Evolutionary conservation across 2,888 invertebrate genomes (phyloP).

Genomic region (Tricholauxania praeusta): DNA sequence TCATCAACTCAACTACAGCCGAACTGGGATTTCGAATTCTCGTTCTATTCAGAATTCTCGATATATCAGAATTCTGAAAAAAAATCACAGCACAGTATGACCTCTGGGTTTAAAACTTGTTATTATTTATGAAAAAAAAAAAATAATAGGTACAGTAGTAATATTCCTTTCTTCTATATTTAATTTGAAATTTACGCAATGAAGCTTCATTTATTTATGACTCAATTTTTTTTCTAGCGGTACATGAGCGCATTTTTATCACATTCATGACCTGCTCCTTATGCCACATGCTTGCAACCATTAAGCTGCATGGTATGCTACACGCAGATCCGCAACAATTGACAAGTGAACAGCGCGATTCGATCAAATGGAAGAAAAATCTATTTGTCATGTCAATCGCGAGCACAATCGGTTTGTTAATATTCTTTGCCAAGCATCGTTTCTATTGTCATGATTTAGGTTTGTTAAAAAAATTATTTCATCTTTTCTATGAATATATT

Average conservation of each 20-base stretch:
- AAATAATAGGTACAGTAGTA: too few relatives aligned
- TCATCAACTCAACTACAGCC: too few relatives aligned
- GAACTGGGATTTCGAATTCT: too few relatives aligned
- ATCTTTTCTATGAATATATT: background rate
- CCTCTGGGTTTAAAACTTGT: too few relatives aligned
- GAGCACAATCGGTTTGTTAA: conserved; percentile 84
- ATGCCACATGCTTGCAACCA: conserved; percentile 83
- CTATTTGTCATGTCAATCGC: conserved; percentile 82
- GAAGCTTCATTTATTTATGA: background rate
- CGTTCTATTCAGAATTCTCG: too few relatives aligned
- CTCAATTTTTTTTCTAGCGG: conserved; percentile 71
- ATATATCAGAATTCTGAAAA: too few relatives aligned
- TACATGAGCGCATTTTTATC: conserved; percentile 92
- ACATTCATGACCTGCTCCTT: conserved; percentile 88
- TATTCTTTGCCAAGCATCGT: conserved; percentile 91
- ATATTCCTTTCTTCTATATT: too few relatives aligned
- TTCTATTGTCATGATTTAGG: conserved; percentile 90
- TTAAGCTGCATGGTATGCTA: conserved; percentile 70
- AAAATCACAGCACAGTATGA: too few relatives aligned
- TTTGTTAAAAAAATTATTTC: conserved; percentile 65
- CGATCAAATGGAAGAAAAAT: conserved; percentile 77
- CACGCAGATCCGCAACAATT: conserved; percentile 56
- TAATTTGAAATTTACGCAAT: background rate
- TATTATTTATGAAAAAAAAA: too few relatives aligned
- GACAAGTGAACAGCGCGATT: conserved; percentile 68